Evolutionary conservation across 2,888 invertebrate species (phyloP), one percentile per base, ranked within the genome.

Genomic region (Orthosia incerta): DNA sequence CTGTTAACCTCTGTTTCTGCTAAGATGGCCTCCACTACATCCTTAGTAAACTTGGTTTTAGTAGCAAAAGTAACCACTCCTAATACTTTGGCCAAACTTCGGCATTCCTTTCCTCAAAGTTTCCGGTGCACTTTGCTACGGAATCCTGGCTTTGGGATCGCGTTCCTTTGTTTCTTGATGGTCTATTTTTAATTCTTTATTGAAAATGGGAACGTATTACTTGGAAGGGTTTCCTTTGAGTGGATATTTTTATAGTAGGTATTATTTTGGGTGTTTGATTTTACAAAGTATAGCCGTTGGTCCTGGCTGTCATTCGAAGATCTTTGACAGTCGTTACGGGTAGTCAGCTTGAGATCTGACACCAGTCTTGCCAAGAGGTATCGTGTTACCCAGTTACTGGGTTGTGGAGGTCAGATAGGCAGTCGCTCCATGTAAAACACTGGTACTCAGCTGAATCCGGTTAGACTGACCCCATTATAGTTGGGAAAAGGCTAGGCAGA

Each of bases 11-110:
- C 20, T 3, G 53, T 20, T 18, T 53, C 53, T 45, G 20, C 20
- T 7, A 20, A 60, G 1, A 20, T 7, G 20, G 9, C 60, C 20
- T 45, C 15, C 45, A 0, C 13, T 45, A 20, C 60, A 60, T 45
- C 60, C 15, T 20, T 60, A 15, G 0, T 1, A 60, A 60, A 61
- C 16, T 57, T 57, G 26, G 26, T 46, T 62, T 62, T 56, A 45
- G 56, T 61, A 61, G 65, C 62, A 50, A 74, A 71, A 74, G 76
- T 79, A 82, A 26, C 74, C 71, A 53, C 65, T 20, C 57, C 63
- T 85, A 73, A 86, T 83, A 79, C 86, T 83, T 86, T 31, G 51
- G 46, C 50, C 13, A 65, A 86, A 86, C 85, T 86, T 86, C 60
- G 53, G 45, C 39, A 86, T 86, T 83, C 86, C 81, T 79, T 81